Conservation (phyloP, 2,888 invertebrate species). For the Clepsis dumicolana region DNA sequence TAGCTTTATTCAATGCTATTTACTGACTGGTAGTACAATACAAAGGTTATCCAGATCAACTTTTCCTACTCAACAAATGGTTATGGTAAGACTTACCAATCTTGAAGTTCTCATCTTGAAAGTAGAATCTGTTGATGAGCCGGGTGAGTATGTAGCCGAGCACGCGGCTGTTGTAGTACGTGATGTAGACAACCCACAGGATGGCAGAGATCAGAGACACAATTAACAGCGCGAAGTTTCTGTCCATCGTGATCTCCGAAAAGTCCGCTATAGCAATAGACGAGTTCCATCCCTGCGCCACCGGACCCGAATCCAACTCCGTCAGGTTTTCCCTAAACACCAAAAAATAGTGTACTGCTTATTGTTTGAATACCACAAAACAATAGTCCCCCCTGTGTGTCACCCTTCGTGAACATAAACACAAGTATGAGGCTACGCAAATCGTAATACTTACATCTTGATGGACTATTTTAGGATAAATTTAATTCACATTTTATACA, state of each 20-base stretch:
- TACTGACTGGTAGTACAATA: constrained; percentile 5
- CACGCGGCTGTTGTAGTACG: constrained; percentile 97
- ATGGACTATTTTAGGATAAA: constrained; percentile 53
- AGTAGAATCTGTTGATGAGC: constrained; percentile 94
- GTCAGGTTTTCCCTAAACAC: constrained; percentile 73
- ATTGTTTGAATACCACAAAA: constrained; percentile 45
- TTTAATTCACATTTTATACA: constrained; percentile 69
- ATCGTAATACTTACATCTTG: constrained; percentile 69
- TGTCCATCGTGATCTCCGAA: constrained; percentile 90
- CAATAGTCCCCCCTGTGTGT: constrained; percentile 54
- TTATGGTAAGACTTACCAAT: constrained; percentile 88
- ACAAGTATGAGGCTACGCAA: constrained; percentile 57
- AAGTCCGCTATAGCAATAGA: constrained; percentile 64
- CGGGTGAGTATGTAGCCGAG: constrained; percentile 96
- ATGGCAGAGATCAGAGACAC: constrained; percentile 94
- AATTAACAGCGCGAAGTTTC: constrained; percentile 91
- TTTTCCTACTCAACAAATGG: constrained; percentile 15
- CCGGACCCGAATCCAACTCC: constrained; percentile 56
- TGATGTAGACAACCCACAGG: constrained; percentile 97
- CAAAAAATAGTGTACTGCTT: constrained; percentile 41
- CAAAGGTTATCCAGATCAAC: not conserved
- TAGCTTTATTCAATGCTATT: no score
- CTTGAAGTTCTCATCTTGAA: constrained; percentile 94
- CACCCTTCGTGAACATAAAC: constrained; percentile 60
- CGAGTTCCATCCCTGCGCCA: constrained; percentile 86